Evolutionary conservation across 2,113 vertebrate genomes (phyloP).

Genomic region (Amazona vittata): DNA sequence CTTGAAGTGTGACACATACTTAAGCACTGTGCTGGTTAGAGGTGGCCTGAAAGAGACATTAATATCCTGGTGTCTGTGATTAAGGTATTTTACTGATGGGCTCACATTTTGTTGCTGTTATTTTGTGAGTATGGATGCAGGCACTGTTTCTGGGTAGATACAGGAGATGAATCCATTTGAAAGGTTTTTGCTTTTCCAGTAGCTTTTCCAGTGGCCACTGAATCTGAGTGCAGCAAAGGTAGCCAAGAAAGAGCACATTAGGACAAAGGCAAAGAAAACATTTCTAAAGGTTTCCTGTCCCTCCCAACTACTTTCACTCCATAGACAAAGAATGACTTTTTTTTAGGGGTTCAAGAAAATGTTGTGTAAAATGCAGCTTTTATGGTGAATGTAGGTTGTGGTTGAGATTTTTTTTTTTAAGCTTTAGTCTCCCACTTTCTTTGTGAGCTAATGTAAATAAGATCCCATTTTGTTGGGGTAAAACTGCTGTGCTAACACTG

Average conservation of each 20-base stretch:
- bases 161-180: neutral
- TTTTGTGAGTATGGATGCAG: neutral
- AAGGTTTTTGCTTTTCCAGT: neutral
- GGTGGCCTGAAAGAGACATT: neutral
- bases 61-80: neutral
- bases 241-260: neutral
- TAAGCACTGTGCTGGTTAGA: neutral
- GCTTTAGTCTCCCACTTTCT: constrained; percentile 73
- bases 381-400: constrained; percentile 76
- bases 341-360: constrained; percentile 76
- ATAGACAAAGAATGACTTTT: neutral
- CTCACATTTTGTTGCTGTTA: neutral
- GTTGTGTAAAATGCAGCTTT: constrained; percentile 83
- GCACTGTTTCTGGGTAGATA: neutral
- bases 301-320: neutral
- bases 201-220: neutral
- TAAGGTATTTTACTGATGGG: neutral
- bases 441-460: constrained; percentile 79
- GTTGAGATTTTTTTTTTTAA: constrained; percentile 64
- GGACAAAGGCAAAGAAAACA: neutral
- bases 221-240: neutral
- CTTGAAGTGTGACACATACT: neutral
- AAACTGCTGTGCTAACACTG: constrained; percentile 80
- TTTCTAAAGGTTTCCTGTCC: constrained; percentile 15
- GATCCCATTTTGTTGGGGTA: constrained; percentile 71